A percentile compares a stretch with the other conserved stretches of the same genome.
Evolutionary conservation across 2,888 invertebrate species (phyloP).

Genomic region (Oxystoma pomonae): DNA sequence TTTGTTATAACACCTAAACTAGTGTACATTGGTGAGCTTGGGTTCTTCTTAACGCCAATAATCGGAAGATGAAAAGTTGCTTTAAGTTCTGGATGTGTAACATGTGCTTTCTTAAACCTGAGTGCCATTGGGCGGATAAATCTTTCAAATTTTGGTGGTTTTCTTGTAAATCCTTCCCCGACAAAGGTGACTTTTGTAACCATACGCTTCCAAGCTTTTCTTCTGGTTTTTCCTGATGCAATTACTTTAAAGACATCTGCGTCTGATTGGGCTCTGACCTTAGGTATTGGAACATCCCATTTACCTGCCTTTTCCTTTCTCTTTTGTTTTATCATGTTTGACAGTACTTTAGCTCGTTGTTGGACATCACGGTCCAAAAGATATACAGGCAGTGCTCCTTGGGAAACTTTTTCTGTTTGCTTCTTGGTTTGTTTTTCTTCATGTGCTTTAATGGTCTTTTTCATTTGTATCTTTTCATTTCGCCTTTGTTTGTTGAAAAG

Average conservation of each 20-base stretch:
- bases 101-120: conserved; percentile 95
- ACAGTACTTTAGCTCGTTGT: conserved; percentile 89
- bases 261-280: conserved; percentile 95
- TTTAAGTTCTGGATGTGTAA: conserved; percentile 98
- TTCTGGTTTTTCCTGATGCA: conserved; percentile 83
- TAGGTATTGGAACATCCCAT: conserved; percentile 99
- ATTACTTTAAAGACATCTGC: conserved; percentile 95
- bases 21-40: conserved; percentile 95
- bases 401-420: conserved; percentile 73
- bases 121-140: conserved; percentile 98
- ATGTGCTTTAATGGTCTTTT: conserved; percentile 96
- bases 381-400: conserved; percentile 93
- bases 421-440: conserved; percentile 91
- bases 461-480: conserved; percentile 98
- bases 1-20: conserved; percentile 97
- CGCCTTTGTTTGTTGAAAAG: conserved; percentile 94
- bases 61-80: conserved; percentile 97
- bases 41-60: conserved; percentile 98
- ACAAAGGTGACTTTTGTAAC: conserved; percentile 98
- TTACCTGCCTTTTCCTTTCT: conserved; percentile 99
- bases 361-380: conserved; percentile 96
- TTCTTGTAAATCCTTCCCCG: conserved; percentile 96
- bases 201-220: conserved; percentile 99
- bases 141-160: conserved; percentile 98
- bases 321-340: conserved; percentile 99